Evolutionary conservation across 2,797 vertebrate genomes (phyloP).

Genomic region (Paedocypris micromegethes): DNA sequence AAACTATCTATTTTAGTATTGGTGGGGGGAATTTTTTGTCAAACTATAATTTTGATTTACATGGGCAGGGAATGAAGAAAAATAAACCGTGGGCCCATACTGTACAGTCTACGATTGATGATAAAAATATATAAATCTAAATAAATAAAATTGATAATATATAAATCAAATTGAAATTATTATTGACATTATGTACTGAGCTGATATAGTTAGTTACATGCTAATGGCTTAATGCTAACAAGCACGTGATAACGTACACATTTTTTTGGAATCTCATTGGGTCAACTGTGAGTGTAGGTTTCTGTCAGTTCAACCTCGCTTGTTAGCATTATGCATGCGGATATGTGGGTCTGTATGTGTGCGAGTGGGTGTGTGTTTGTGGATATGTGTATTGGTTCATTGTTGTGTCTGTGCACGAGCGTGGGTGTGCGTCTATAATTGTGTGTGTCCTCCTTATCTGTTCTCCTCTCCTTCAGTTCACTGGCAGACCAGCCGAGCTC

Average conservation of each 20-base stretch:
- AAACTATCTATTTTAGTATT: too few relatives aligned
- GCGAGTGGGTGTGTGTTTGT: constrained; percentile 33
- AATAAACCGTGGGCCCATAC: not conserved
- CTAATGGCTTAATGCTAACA: too few relatives aligned
- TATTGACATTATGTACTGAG: too few relatives aligned
- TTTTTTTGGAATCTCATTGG: not conserved
- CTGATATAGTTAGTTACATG: too few relatives aligned
- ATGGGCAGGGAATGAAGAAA: too few relatives aligned
- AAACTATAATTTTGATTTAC: not conserved
- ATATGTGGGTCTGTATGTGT: constrained; percentile 37
- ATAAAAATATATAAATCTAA: too few relatives aligned
- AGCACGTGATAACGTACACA: too few relatives aligned
- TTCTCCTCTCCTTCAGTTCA: constrained; percentile 75
- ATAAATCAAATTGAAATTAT: too few relatives aligned
- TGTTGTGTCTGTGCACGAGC: constrained; percentile 33
- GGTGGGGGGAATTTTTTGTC: too few relatives aligned
- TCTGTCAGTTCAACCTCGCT: constrained; percentile 9
- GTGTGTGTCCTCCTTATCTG: constrained; percentile 54
- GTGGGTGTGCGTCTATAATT: constrained; percentile 40
- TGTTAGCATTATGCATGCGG: constrained; percentile 2
- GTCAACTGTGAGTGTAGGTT: constrained; percentile 3
- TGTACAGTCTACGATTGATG: not conserved
- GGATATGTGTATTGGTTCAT: constrained; percentile 22
- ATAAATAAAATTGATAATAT: too few relatives aligned
- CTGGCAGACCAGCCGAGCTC: constrained; percentile 88